Evolutionary conservation across 1,140 invertebrate species (phyloP), one percentile per base, ranked within the genome.

Genomic region (Leguminivora glycinivorella): DNA sequence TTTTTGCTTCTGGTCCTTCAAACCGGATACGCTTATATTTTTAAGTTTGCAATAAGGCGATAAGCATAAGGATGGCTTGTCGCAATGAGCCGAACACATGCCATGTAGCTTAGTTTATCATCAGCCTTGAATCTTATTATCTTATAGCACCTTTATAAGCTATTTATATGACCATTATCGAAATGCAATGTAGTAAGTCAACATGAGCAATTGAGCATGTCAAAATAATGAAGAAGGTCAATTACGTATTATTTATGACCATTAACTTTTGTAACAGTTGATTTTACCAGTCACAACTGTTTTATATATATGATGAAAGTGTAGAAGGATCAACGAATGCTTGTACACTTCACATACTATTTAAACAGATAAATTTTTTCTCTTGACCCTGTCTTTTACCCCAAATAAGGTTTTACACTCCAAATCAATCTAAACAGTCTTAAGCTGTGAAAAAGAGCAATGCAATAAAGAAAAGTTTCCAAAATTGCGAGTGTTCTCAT

Each of bases 41-140:
- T 78, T 87, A 82, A 82, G 79, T 82, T 72, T 67, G 82, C 79
- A 79, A 80, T 73, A 75, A 81, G 74, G 85, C 87, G 78, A 79
- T 83, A 84, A 72, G 78, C 81, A 80, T 17, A 81, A 73, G 85
- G 85, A 87, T 87, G 85, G 87, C 85, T 90, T 88, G 67, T 73
- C 82, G 84, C 83, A 56, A 74, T 56, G 79, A 82, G 80, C 82
- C 83, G 80, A 78, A 56, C 72, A 76, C 52, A 70, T 75, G 75
- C 73, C 70, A 69, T 56, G 66, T 68, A 43, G 67, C 34, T 24
- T 66, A 60, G 67, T 38, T 58, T 22, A 79, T 83, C 82, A 87
- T 84, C 77, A 82, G 80, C 78, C 78, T 68, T 68, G 60, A 19
- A 19, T 22, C 66, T 2, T 66, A 40, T 43, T 43, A 5, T 43